These are phyloP conservation scores for Myzus persicae DNA, from an alignment of 1,140 invertebrate species.

Conservation along the genomic window DNA sequence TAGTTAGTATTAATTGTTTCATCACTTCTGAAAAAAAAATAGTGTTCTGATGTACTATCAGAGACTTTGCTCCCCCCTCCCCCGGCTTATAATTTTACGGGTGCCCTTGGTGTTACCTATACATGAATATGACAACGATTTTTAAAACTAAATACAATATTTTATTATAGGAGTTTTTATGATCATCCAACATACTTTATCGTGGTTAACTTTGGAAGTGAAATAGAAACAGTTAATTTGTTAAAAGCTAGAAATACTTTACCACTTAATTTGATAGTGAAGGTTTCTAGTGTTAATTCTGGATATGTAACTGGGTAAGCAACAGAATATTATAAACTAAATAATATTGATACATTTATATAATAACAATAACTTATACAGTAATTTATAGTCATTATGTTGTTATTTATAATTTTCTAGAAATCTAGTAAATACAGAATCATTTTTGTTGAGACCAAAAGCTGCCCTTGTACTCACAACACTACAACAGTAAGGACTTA, in stretches of 20 bases:
- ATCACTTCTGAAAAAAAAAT: too few relatives aligned
- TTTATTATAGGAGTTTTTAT: constrained; percentile 53
- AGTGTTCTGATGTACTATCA: too few relatives aligned
- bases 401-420: constrained; percentile 35
- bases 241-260: constrained; percentile 26
- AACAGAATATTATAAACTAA: not conserved
- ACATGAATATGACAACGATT: too few relatives aligned
- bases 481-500: constrained; percentile 31
- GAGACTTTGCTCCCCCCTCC: too few relatives aligned
- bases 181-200: constrained; percentile 59
- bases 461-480: constrained; percentile 56
- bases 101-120: too few relatives aligned
- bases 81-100: too few relatives aligned
- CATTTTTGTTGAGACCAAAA: constrained; percentile 59
- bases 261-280: constrained; percentile 41
- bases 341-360: too few relatives aligned
- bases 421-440: not conserved
- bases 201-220: constrained; percentile 58
- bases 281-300: constrained; percentile 59
- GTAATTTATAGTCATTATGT: not conserved
- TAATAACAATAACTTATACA: too few relatives aligned
- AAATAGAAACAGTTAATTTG: constrained; percentile 43
- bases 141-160: too few relatives aligned
- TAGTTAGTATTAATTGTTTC: too few relatives aligned
- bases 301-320: constrained; percentile 58